These are phyloP conservation scores for Axea sp. DNA, from an alignment of 2,888 invertebrate species.

Conservation along the genomic window DNA sequence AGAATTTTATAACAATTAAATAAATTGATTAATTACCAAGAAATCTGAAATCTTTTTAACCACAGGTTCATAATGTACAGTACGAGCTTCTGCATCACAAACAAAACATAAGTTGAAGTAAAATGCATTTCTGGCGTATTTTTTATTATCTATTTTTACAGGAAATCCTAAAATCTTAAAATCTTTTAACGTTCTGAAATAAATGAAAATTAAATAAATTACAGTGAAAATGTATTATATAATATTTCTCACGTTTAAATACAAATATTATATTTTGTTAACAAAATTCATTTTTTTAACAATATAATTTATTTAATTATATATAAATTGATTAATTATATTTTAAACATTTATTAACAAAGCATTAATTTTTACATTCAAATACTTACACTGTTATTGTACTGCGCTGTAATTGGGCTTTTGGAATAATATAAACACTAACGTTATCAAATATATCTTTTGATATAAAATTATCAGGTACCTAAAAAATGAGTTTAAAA, in stretches of 20 bases:
- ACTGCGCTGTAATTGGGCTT: conserved; percentile 92
- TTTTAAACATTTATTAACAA: too few species aligned
- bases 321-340: too few species aligned
- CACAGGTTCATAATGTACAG: conserved; percentile 95
- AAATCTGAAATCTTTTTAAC: conserved; percentile 96
- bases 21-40: conserved; percentile 80
- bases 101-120: conserved; percentile 97
- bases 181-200: conserved; percentile 85
- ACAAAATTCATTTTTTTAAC: too few species aligned
- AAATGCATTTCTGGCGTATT: conserved; percentile 95
- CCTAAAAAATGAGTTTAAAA: conserved; percentile 82
- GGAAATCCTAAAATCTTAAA: conserved; percentile 96
- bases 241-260: too few species aligned
- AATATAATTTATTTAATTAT: too few species aligned
- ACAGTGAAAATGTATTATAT: too few species aligned
- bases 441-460: conserved; percentile 97
- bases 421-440: conserved; percentile 96
- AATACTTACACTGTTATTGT: conserved; percentile 92
- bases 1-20: too few species aligned
- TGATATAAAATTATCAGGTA: conserved; percentile 93
- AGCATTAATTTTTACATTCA: too few species aligned
- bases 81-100: conserved; percentile 92
- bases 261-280: too few species aligned
- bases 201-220: conserved; percentile 63
- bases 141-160: conserved; percentile 91